phyloP scores from a whole-genome alignment of 2,113 vertebrate species.

The Istiophorus platypterus region DNA sequence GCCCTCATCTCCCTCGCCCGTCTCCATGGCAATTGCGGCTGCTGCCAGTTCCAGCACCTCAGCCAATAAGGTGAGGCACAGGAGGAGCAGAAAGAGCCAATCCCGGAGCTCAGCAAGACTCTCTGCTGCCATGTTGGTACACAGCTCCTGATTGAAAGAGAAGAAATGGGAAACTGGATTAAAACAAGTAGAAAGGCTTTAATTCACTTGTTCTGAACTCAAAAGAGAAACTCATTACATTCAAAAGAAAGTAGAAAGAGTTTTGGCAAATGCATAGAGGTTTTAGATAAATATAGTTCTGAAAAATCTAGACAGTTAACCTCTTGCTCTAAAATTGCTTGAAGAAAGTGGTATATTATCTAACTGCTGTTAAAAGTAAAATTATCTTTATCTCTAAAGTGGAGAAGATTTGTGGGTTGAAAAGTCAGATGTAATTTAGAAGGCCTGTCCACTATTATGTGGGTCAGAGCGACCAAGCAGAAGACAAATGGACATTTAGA shows the following conservation, averaged over 20 bases:
- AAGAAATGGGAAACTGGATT: constrained; percentile 54
- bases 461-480: constrained; percentile 75
- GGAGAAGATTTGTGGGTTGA: constrained; percentile 40
- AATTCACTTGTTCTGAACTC: background rate
- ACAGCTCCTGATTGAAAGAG: constrained; percentile 61
- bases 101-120: constrained; percentile 90
- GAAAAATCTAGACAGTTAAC: constrained; percentile 17
- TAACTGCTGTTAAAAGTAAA: constrained; percentile 20
- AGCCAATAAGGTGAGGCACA: constrained; percentile 91
- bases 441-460: constrained; percentile 65
- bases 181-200: constrained; percentile 35
- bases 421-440: constrained; percentile 48
- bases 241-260: constrained; percentile 12
- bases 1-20: constrained; percentile 83
- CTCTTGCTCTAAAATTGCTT: constrained; percentile 5
- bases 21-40: constrained; percentile 85
- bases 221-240: constrained; percentile 10
- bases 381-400: constrained; percentile 36
- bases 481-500: constrained; percentile 74
- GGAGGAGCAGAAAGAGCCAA: constrained; percentile 92
- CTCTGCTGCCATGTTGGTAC: constrained; percentile 85
- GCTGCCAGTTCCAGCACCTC: constrained; percentile 89
- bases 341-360: constrained; percentile 20
- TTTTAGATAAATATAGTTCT: background rate
- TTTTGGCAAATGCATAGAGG: background rate